Base-by-base conservation (phyloP, 2,113 vertebrate genomes). In the Pangasianodon hypophthalmus region DNA sequence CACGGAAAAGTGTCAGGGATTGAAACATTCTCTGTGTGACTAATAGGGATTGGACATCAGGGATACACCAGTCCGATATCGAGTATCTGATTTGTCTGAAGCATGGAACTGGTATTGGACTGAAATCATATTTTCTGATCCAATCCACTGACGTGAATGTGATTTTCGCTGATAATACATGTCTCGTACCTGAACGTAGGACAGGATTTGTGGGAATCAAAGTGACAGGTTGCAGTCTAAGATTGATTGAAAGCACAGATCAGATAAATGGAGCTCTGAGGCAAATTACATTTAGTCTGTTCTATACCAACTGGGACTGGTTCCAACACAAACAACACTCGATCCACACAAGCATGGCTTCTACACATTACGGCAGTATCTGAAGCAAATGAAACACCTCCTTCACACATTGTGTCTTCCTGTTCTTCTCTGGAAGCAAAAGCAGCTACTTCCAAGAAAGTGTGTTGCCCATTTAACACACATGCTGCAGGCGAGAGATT, bases 301-400 rank as follows among this genome's bases (percentile, higher is more conserved):
- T 46, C 41, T 62, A 62, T 14, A 84, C 11, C 21, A 16, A 84
- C 37, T 26, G 82, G 56, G 82, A 62, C 24, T 46, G 13, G 56
- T 37, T 62, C 58, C 11, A 84, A 60, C 54, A 83, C 32, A 62
- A 84, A 58, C 79, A 81, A 81, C 54, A 41, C 81, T 41, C 54
- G 46, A 62, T 62, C 24, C 82, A 62, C 37, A 46, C 37, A 46
- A 62, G 56, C 82, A 62, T 62, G 24, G 82, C 24, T 46, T 62
- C 56, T 16, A 86, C 85, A 71, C 26, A 54, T 14, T 73, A 24
- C 9, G 21, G 21, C 37, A 26, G 58, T 4, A 62, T 62, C 37
- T 54, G 84, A 86, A 86, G 67, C 46, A 37, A 86, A 86, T 21
- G 26, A 87, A 56, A 75, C 32, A 46, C 82, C 54, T 41, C 82